phyloP scores from a whole-genome alignment of 2,888 invertebrate genomes.

The Euphydryas editha region DNA sequence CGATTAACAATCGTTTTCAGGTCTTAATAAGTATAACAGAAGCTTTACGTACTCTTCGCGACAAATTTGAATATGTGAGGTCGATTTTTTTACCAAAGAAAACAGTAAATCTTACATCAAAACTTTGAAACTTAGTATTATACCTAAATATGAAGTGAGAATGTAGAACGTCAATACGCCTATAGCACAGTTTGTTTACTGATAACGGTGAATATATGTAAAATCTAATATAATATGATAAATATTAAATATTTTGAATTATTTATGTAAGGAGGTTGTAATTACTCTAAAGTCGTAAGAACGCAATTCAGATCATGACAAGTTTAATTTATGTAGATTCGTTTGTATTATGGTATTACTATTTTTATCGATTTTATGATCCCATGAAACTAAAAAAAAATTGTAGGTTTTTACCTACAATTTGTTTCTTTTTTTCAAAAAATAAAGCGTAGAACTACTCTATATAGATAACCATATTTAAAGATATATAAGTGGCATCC shows the following conservation, averaged over 20 bases:
- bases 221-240: neutral
- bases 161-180: neutral
- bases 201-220: neutral
- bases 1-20: no score
- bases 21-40: no score
- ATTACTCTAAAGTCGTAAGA: slow-evolving; percentile 2
- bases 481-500: no score
- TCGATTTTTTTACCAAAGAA: no score
- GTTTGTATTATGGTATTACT: neutral
- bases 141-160: no score
- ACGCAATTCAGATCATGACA: slow-evolving; percentile 7
- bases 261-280: slow-evolving; percentile 3
- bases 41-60: no score
- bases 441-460: neutral
- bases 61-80: no score
- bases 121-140: no score
- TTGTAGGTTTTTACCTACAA: no score
- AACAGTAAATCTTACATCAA: no score
- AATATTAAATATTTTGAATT: neutral
- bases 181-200: neutral
- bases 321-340: neutral
- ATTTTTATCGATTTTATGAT: neutral
- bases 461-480: neutral
- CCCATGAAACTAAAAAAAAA: neutral
- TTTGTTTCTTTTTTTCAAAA: neutral